phyloP scores from a whole-genome alignment of 2,797 vertebrate genomes.

The Corythornis leucogaster region DNA sequence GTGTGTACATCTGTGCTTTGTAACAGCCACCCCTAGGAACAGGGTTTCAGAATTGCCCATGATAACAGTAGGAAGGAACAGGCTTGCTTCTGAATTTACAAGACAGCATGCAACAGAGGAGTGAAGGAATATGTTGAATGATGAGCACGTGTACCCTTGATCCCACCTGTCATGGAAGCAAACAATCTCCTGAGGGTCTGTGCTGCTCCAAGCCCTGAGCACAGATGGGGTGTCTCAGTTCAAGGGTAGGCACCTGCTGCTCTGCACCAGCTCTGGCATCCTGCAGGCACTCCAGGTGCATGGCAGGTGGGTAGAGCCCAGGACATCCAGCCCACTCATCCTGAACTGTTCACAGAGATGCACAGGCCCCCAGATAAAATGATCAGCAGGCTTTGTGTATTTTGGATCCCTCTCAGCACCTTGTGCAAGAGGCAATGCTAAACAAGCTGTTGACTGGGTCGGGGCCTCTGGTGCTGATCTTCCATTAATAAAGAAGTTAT shows the following conservation, averaged over 20 bases:
- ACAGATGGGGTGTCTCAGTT: neutral
- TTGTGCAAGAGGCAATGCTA: neutral
- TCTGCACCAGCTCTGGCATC: neutral
- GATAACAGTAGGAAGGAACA: neutral
- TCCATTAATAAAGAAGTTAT: neutral
- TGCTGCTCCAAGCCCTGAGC: neutral
- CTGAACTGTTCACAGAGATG: neutral
- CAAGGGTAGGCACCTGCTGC: neutral
- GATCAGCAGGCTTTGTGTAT: neutral
- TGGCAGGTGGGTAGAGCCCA: neutral
- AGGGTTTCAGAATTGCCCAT: neutral
- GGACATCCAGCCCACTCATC: neutral
- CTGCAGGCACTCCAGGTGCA: neutral
- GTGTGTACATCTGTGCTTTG: neutral
- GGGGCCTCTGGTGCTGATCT: neutral
- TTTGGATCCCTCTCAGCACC: neutral
- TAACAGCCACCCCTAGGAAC: neutral
- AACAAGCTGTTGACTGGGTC: neutral
- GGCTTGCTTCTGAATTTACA: neutral
- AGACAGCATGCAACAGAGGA: neutral
- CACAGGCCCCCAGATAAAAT: fast-evolving
- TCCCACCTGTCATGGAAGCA: neutral
- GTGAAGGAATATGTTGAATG: neutral
- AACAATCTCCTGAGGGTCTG: neutral
- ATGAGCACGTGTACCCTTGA: neutral